phyloP scores from a whole-genome alignment of 2,113 vertebrate species.

The Thryonomys swinderianus region DNA sequence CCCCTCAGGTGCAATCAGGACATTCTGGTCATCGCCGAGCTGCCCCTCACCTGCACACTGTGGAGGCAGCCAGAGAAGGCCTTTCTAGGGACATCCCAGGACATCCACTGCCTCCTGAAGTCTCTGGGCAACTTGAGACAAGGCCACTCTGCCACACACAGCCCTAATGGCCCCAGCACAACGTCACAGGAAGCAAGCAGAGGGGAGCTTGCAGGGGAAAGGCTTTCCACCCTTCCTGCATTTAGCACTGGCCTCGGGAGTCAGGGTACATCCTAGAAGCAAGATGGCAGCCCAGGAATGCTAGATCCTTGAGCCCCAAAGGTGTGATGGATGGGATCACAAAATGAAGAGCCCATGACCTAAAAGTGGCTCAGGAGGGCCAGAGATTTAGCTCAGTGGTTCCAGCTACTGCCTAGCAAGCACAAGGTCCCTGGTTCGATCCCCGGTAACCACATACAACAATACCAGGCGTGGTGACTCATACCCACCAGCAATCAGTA shows the following conservation, averaged over 20 bases:
- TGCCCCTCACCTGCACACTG: background rate
- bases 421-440: too few relatives aligned
- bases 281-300: background rate
- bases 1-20: background rate
- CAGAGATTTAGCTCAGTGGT: too few relatives aligned
- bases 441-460: too few relatives aligned
- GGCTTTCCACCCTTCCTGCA: background rate
- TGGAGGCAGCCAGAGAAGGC: background rate
- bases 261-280: background rate
- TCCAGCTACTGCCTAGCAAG: too few relatives aligned
- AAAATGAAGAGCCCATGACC: background rate
- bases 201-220: background rate
- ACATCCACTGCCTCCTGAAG: background rate
- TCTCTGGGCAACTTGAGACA: background rate
- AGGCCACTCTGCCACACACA: background rate
- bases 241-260: background rate
- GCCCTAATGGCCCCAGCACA: background rate
- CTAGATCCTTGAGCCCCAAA: background rate
- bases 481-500: too few relatives aligned
- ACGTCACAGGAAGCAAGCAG: background rate
- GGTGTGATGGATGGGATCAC: background rate
- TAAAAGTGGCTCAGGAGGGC: background rate
- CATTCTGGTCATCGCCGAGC: fast-evolving
- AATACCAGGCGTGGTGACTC: too few relatives aligned
- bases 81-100: background rate